A percentile compares a stretch with the other conserved stretches of the same genome.
phyloP scores from a whole-genome alignment of 2,113 vertebrate species.

The Paradisaea rubra region DNA sequence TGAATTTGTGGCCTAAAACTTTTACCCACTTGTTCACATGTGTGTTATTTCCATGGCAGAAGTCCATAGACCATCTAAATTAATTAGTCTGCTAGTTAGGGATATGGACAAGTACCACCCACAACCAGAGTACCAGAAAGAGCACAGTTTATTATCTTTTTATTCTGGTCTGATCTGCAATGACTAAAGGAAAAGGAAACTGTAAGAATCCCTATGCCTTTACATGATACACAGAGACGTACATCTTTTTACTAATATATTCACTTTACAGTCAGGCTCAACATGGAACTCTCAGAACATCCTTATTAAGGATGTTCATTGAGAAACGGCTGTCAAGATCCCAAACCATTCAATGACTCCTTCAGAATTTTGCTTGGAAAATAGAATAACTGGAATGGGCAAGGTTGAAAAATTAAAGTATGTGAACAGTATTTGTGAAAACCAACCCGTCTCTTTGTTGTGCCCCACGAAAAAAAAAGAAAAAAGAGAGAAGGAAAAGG shows the following conservation, averaged over 20 bases:
- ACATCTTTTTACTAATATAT: not conserved
- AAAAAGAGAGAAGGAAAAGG: not conserved
- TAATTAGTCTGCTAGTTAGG: not conserved
- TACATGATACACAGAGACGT: not conserved
- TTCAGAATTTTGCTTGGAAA: not conserved
- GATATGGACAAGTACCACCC: not conserved
- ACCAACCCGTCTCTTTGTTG: not conserved
- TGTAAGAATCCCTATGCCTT: not conserved
- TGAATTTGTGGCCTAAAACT: rapidly evolving
- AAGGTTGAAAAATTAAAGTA: not conserved
- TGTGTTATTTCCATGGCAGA: not conserved
- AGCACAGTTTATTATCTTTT: not conserved
- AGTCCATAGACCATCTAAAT: not conserved
- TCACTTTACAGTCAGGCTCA: not conserved
- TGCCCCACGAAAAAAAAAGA: not conserved
- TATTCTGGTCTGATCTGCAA: not conserved
- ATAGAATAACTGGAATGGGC: not conserved
- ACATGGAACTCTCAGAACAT: not conserved
- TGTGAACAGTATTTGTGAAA: not conserved
- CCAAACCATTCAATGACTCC: not conserved
- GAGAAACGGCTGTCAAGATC: not conserved
- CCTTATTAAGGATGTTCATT: not conserved
- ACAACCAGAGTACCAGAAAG: not conserved
- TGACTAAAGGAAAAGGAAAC: not conserved
- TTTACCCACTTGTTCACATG: not conserved